These are phyloP conservation scores for Agriopis marginaria DNA, from an alignment of 2,888 invertebrate species.

Conservation along the genomic window DNA sequence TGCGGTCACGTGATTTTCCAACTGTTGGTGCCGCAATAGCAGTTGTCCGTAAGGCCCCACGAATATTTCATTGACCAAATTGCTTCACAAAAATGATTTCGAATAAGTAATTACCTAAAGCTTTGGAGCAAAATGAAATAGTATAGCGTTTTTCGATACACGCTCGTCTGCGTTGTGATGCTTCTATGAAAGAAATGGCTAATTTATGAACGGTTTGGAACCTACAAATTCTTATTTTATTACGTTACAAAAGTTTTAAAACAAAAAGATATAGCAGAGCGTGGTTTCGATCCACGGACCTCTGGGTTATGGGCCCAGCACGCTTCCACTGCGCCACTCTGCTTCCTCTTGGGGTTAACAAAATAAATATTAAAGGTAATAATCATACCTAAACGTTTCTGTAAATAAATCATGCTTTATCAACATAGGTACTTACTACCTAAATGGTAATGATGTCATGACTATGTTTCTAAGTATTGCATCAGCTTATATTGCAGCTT, in stretches of 20 bases:
- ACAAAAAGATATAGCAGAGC: slow-evolving; percentile 86
- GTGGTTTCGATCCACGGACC: slow-evolving; percentile 96
- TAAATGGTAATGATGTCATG: neutral
- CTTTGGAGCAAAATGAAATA: no score
- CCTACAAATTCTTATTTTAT: neutral
- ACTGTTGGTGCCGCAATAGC: no score
- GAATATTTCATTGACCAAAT: no score
- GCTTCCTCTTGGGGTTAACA: no score
- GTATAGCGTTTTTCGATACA: no score
- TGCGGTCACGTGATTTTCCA: no score
- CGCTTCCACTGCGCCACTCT: slow-evolving; percentile 91
- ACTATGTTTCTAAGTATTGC: neutral
- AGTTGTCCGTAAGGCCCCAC: no score
- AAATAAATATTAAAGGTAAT: no score
- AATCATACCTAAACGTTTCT: neutral
- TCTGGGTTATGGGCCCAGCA: slow-evolving; percentile 96
- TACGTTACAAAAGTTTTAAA: slow-evolving; percentile 51
- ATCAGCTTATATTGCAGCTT: neutral
- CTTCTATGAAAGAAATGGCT: neutral
- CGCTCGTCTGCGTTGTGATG: slow-evolving; percentile 48
- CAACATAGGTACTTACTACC: no score
- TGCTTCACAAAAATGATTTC: no score
- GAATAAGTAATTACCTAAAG: no score
- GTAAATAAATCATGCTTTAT: no score
- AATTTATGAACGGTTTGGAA: neutral